Evolutionary conservation across 1,140 invertebrate genomes (phyloP), one percentile per base, ranked within the genome.

Genomic region (Sitobion miscanthi): DNA sequence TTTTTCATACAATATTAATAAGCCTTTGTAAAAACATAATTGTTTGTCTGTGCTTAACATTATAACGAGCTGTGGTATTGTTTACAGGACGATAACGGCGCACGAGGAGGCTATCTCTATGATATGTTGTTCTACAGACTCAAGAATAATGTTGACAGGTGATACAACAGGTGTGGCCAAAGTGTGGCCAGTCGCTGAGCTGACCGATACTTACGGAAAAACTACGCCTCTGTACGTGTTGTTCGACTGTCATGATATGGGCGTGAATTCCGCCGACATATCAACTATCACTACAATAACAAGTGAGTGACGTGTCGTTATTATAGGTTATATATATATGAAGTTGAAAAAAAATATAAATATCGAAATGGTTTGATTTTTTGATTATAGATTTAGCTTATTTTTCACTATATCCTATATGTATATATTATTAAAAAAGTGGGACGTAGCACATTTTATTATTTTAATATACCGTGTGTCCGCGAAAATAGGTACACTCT

Each of bases 171-270:
- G 94, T 57, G 90, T 94, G 47, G 91, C 93, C 45, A 94, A 93
- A 94, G 54, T 94, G 6, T 94, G 94, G 94, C 77, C 89, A 25
- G 42, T 94, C 42, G 35, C 77, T 11, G 52, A 82, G 25, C 49
- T 94, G 6, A 82, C 45, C 47, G 57, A 86, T 93, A 9, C n/a
- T 54, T 42, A 25, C 89, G 21, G 94, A 35, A 85, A 88, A 38
- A 30, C 45, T 35, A 38, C 8, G 0, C 90, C 93, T 38, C 3
- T 91, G 14, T 42, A 49, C 2, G 83, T 90, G 42, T 38, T 96
- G 42, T 96, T 96, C 91, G 97, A 97, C 95, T 97, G 96, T 94
- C 97, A 98, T 95, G 97, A 98, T 95, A 95, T 98, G 91, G 97
- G 97, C 20, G 96, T 98, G 8, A 95, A 97, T 38, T 96, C 96